These are phyloP conservation scores for Lichenostomus cassidix DNA, from an alignment of 2,113 vertebrate species.

Conservation along the genomic window DNA sequence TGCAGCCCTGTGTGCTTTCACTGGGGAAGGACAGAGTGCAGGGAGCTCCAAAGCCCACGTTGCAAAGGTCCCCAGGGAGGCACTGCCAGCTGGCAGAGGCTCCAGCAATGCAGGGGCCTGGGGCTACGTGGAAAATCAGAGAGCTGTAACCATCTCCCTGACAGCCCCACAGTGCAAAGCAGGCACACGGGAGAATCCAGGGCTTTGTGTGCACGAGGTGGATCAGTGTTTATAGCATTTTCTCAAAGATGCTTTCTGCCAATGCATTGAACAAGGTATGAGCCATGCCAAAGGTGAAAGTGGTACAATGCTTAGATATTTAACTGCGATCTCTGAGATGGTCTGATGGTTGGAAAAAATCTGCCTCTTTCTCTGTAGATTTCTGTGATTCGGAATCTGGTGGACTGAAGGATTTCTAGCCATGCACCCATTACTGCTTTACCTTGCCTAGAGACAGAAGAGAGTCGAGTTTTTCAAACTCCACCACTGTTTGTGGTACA, in stretches of 20 bases:
- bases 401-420: background rate
- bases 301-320: background rate
- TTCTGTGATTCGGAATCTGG: background rate
- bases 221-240: background rate
- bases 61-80: background rate
- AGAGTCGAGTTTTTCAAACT: background rate
- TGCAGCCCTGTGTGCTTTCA: background rate
- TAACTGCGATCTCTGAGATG: background rate
- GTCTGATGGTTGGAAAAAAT: background rate
- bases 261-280: background rate
- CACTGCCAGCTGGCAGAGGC: slow-evolving; percentile 40
- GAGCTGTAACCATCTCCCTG: slow-evolving; percentile 18
- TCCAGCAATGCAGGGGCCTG: background rate
- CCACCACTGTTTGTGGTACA: background rate
- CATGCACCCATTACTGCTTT: background rate
- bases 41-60: background rate
- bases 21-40: background rate
- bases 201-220: background rate
- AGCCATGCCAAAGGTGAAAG: background rate
- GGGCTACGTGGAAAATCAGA: slow-evolving; percentile 20
- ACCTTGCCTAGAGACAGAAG: background rate
- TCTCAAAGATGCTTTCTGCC: background rate
- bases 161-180: background rate
- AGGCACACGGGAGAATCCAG: background rate
- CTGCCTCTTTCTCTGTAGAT: background rate